phyloP scores from a whole-genome alignment of 2,113 vertebrate genomes.

The Protomyctophum bolini region DNA sequence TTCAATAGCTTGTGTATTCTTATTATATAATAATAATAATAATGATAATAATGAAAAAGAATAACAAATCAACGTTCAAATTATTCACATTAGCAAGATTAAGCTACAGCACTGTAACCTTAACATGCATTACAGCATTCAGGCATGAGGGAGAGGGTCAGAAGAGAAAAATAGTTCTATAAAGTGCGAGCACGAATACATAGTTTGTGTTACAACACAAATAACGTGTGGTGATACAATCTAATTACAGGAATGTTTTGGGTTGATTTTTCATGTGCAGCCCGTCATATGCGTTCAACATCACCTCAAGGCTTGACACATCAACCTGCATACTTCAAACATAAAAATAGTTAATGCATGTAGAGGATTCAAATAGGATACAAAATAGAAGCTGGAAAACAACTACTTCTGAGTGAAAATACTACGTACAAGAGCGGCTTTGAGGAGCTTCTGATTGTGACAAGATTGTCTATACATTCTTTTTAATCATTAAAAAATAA shows the following conservation, averaged over 20 bases:
- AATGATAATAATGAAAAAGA: slow-evolving; percentile 3
- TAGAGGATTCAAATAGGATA: background rate
- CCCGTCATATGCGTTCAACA: slow-evolving; percentile 65
- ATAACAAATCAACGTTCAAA: slow-evolving; percentile 24
- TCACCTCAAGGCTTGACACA: slow-evolving; percentile 65
- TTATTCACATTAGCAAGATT: slow-evolving; percentile 20
- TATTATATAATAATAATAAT: slow-evolving; percentile 21
- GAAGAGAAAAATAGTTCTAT: slow-evolving; percentile 40
- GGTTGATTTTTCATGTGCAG: slow-evolving; percentile 14
- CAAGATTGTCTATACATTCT: slow-evolving; percentile 83
- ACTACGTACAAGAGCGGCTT: slow-evolving; percentile 54
- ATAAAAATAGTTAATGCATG: slow-evolving; percentile 3
- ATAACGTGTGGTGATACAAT: slow-evolving; percentile 38
- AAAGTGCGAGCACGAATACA: slow-evolving; percentile 74
- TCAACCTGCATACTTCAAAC: slow-evolving; percentile 41
- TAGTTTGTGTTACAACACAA: slow-evolving; percentile 20
- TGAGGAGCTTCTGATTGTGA: slow-evolving; percentile 63
- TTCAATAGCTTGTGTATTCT: slow-evolving; percentile 35
- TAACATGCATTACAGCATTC: slow-evolving; percentile 45
- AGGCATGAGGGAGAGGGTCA: slow-evolving; percentile 18
- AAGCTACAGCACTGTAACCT: slow-evolving; percentile 45
- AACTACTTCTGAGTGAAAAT: slow-evolving; percentile 38
- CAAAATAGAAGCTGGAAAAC: slow-evolving; percentile 39
- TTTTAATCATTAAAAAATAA: slow-evolving; percentile 50
- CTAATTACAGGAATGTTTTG: background rate